phyloP scores from a whole-genome alignment of 1,140 invertebrate genomes.

The Drosophila subpulchrella region DNA sequence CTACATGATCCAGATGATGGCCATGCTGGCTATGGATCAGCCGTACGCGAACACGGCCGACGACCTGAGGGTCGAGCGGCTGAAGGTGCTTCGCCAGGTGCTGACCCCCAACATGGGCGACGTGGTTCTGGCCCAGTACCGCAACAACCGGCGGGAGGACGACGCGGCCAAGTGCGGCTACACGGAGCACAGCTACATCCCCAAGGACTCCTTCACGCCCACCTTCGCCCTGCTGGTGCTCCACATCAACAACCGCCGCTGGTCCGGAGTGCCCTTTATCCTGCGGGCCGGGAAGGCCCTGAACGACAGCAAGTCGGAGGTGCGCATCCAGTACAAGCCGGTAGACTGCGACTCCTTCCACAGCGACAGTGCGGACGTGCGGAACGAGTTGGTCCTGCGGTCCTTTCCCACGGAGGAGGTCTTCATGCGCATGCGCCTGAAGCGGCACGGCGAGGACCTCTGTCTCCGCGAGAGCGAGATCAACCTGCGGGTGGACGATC shows the following conservation, averaged over 20 bases:
- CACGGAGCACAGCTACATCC: constrained; percentile 59
- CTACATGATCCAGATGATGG: constrained; percentile 62
- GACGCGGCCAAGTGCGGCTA: constrained; percentile 63
- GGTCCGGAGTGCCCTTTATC: constrained; percentile 67
- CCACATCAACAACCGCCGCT: constrained; percentile 48
- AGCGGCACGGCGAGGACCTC: constrained; percentile 41
- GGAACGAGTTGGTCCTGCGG: constrained; percentile 62
- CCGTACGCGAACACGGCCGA: constrained; percentile 51
- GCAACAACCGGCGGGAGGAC: constrained; percentile 53
- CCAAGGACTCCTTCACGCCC: constrained; percentile 60
- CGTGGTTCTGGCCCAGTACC: constrained; percentile 58
- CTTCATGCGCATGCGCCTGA: constrained; percentile 63
- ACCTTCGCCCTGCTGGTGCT: constrained; percentile 60
- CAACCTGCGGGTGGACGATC: constrained; percentile 31
- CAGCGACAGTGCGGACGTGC: constrained; percentile 1
- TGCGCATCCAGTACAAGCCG: constrained; percentile 64
- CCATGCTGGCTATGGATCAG: constrained; percentile 63
- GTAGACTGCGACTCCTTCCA: constrained; percentile 32
- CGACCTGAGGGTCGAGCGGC: constrained; percentile 52
- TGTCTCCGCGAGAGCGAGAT: constrained; percentile 53
- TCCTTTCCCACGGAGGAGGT: constrained; percentile 52
- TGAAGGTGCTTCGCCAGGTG: constrained; percentile 50
- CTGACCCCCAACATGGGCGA: constrained; percentile 47
- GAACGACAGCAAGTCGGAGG: constrained; percentile 63
- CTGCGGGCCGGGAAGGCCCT: constrained; percentile 61